A percentile compares a stretch with the other conserved stretches of the same genome.
These are phyloP conservation scores for Aporophyla lueneburgensis DNA, from an alignment of 2,888 invertebrate species.

Conservation along the genomic window DNA sequence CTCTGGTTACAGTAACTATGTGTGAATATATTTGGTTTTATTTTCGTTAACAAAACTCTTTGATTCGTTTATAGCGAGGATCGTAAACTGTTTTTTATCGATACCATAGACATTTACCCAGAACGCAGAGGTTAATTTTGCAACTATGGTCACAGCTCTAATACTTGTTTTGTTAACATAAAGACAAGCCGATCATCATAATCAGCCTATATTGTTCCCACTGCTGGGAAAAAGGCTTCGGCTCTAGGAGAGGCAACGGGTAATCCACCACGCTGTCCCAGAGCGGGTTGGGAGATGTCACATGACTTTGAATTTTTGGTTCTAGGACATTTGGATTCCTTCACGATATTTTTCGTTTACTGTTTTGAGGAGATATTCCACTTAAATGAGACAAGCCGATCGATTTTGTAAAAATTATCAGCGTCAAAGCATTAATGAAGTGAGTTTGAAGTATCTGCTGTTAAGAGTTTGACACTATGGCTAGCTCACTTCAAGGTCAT, in stretches of 20 bases:
- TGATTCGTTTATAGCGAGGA: constrained; percentile 24
- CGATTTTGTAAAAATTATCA: not conserved
- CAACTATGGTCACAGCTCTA: not conserved
- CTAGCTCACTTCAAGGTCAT: not conserved
- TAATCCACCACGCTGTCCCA: too few relatives aligned
- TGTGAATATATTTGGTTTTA: constrained; percentile 52
- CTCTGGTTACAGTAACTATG: constrained; percentile 42
- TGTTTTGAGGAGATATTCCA: too few relatives aligned
- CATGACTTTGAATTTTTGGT: too few relatives aligned
- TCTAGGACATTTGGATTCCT: too few relatives aligned
- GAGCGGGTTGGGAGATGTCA: too few relatives aligned
- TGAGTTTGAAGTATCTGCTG: not conserved
- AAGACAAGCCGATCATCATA: too few relatives aligned
- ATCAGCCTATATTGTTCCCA: too few relatives aligned
- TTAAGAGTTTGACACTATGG: not conserved
- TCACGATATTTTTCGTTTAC: too few relatives aligned
- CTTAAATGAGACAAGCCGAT: not conserved
- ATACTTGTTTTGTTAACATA: not conserved
- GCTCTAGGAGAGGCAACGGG: too few relatives aligned
- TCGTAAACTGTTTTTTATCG: not conserved
- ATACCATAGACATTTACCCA: constrained; percentile 1
- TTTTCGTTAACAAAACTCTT: constrained; percentile 28
- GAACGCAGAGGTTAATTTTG: not conserved
- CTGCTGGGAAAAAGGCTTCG: too few relatives aligned
- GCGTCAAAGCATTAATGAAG: not conserved